Conservation (phyloP, 1,140 invertebrate genomes). For the Drosophila ficusphila region DNA sequence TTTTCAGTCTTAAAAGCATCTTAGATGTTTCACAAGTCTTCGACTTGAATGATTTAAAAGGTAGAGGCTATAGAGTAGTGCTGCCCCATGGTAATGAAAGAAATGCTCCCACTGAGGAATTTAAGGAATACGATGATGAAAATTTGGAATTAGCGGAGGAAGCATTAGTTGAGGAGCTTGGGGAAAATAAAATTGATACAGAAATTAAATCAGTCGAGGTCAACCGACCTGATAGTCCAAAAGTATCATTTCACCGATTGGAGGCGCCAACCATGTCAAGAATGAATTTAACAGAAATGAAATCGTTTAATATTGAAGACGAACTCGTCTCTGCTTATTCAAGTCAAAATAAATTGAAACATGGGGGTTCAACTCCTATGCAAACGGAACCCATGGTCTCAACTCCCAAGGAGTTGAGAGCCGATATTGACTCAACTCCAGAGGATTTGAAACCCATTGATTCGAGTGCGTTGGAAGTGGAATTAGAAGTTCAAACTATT, state of each 20-base stretch:
- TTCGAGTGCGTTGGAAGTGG: background rate
- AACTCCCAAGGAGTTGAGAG: background rate
- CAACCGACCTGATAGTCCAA: too few species aligned
- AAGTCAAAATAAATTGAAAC: background rate
- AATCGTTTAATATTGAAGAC: too few species aligned
- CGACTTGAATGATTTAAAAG: conserved; percentile 4
- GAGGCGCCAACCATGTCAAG: too few species aligned
- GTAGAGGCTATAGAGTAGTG: conserved; percentile 26
- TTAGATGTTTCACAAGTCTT: background rate
- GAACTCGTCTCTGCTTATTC: too few species aligned
- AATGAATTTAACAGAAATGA: too few species aligned
- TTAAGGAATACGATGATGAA: background rate
- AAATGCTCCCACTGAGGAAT: background rate
- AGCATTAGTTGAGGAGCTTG: background rate
- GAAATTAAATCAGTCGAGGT: background rate
- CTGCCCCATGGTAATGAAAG: background rate
- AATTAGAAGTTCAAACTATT: background rate
- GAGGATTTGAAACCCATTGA: background rate
- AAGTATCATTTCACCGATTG: background rate
- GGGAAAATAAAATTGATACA: background rate
- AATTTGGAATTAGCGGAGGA: background rate
- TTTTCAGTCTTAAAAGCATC: conserved; percentile 31
- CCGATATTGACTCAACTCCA: background rate
- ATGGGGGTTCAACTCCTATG: background rate
- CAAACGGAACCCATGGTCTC: background rate